Percentiles rank a stretch among this genome's conserved stretches.
Evolutionary conservation across 2,797 vertebrate species (phyloP).

Genomic region (Melanitta fusca): DNA sequence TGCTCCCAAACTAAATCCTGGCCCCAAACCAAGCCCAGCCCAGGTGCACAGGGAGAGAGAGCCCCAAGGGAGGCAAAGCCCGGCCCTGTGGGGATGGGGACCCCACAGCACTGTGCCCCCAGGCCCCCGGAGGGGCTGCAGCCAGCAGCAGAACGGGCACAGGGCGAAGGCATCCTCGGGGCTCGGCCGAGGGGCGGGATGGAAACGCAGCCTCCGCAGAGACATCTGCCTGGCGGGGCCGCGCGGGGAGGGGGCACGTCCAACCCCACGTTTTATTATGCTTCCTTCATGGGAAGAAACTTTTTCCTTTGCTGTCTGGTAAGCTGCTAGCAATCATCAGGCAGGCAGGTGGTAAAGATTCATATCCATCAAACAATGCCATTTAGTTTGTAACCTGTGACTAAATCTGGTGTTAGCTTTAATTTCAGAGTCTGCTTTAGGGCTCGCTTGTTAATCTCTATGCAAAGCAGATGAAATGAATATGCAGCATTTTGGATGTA

Average conservation of each 20-base stretch:
- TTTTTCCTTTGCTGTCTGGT: constrained; percentile 71
- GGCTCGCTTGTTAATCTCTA: constrained; percentile 93
- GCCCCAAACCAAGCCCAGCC: not conserved
- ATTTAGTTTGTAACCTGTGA: constrained; percentile 86
- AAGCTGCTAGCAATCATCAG: constrained; percentile 80
- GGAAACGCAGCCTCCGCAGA: not conserved
- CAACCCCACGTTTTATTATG: constrained; percentile 27
- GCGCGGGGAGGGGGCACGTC: not conserved
- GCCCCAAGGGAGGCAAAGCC: not conserved
- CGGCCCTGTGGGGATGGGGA: not conserved
- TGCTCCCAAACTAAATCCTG: not conserved
- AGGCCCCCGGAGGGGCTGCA: not conserved
- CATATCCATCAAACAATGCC: constrained; percentile 83
- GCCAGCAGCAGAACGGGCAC: not conserved
- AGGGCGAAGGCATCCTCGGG: not conserved
- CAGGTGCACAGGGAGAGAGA: not conserved
- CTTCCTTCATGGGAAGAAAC: constrained; percentile 64
- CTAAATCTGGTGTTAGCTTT: constrained; percentile 86
- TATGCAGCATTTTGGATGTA: constrained; percentile 99
- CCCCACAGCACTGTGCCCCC: not conserved
- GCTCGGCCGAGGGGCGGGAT: not conserved
- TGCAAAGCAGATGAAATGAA: constrained; percentile 96
- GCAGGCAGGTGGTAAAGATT: constrained; percentile 85
- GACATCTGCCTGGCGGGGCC: constrained; percentile 39
- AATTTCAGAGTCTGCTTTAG: constrained; percentile 83